Evolutionary conservation across 2,797 vertebrate species (phyloP), one percentile per base, ranked within the genome.

Genomic region (Threskiornis aethiopicus): DNA sequence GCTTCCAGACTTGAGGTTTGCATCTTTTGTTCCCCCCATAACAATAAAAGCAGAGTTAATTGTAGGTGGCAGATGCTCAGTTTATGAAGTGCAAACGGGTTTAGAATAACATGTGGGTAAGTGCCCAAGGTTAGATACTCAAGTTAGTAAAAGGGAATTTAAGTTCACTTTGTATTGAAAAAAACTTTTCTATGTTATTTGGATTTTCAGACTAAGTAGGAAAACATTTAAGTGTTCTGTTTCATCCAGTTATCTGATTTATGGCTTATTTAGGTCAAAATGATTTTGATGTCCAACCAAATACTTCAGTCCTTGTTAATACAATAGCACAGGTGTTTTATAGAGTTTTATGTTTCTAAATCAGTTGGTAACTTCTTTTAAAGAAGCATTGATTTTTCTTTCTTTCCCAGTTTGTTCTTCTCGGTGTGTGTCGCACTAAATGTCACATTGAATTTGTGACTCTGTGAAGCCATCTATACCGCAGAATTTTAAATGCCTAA

Each of bases 371-470:
- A 89, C 77, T 89, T 97, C 82, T 97, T 93, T 95, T 92, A 93
- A 97, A 95, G 87, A 70, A 92, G 49, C 71, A 97, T 86, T 94
- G 93, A 96, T 97, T 96, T 94, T 89, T 83, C 41, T n/a, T 41
- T 91, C 70, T 84, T 81, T 35, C 28, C 51, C 65, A 59, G 65
- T 93, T 96, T 33, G 31, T 93, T 94, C 19, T 93, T 95, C 61
- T 87, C 17, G 4, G 84, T 94, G 31, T 88, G 42, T 91, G 89
- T 91, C 25, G 35, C 64, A 44, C 61, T 92, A 95, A 95, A 95
- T 96, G 96, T 95, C 90, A 93, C 59, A 78, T 70, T 96, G 65
- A 93, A 96, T 97, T 97, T 96, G 88, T 90, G 93, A 64, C 70
- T 96, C 42, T 82, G 33, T 89, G 86, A 93, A 89, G 57, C 64